Conservation (phyloP, 2,888 invertebrate species). For the Imbricaverruca yamaguchii region DNA sequence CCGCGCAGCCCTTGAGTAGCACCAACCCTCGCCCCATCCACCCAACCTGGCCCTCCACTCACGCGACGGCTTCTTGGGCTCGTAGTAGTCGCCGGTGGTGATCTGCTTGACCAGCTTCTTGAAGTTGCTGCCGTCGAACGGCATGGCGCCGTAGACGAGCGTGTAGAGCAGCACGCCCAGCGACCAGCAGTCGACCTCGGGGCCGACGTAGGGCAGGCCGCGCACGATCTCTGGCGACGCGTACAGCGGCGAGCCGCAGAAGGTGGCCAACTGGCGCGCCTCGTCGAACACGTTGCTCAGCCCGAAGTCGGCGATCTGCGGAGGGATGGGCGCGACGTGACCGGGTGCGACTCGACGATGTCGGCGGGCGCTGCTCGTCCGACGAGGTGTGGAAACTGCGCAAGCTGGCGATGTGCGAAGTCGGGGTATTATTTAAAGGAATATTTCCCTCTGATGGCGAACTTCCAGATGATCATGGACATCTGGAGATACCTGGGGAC, state of each 20-base stretch:
- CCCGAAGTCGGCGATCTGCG: slow-evolving; percentile 97
- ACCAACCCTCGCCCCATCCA: too few species aligned
- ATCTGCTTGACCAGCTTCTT: slow-evolving; percentile 93
- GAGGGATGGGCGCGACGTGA: neutral
- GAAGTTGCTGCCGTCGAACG: slow-evolving; percentile 96
- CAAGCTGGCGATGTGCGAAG: too few species aligned
- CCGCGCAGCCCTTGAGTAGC: too few species aligned
- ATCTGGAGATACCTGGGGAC: too few species aligned
- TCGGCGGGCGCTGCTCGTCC: too few species aligned
- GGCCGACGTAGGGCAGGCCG: slow-evolving; percentile 92
- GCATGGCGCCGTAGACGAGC: slow-evolving; percentile 98
- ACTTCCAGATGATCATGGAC: too few species aligned
- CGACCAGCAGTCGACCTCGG: slow-evolving; percentile 63
- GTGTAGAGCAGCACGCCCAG: slow-evolving; percentile 95
- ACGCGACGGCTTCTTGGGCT: slow-evolving; percentile 90
- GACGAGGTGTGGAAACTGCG: too few species aligned
- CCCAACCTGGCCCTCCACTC: neutral
- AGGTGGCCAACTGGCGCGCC: slow-evolving; percentile 75
- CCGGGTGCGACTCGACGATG: too few species aligned
- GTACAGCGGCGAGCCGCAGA: slow-evolving; percentile 93
- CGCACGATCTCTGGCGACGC: slow-evolving; percentile 97
- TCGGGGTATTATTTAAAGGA: too few species aligned
- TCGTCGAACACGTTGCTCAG: slow-evolving; percentile 94
- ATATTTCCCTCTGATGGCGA: too few species aligned
- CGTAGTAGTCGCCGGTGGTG: slow-evolving; percentile 94